Conservation (phyloP, 2,797 vertebrate species). For the Acanthiza pusilla region DNA sequence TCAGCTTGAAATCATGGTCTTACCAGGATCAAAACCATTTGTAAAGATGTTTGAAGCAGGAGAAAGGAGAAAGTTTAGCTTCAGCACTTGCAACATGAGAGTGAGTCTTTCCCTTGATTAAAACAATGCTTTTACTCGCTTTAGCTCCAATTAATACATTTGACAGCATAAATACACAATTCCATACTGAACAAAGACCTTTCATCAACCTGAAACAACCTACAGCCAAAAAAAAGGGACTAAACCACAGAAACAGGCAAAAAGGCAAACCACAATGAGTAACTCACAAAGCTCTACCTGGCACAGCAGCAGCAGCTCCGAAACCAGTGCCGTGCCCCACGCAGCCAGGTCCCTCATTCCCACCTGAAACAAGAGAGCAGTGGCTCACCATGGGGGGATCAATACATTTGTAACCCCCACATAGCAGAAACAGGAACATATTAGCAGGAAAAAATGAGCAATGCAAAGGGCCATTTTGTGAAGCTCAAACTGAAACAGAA, state of each 20-base stretch:
- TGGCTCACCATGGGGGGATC: not conserved
- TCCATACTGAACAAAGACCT: not conserved
- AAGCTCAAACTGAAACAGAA: not conserved
- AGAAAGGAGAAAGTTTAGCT: not conserved
- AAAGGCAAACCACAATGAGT: fast-evolving
- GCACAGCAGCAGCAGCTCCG: not conserved
- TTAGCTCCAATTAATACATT: not conserved
- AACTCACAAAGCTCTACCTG: not conserved
- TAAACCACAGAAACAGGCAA: not conserved
- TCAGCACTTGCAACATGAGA: not conserved
- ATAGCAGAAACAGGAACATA: fast-evolving
- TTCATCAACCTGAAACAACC: not conserved
- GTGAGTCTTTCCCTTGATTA: not conserved
- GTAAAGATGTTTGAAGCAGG: not conserved
- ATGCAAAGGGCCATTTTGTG: not conserved
- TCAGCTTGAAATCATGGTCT: not conserved
- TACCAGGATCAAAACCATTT: not conserved
- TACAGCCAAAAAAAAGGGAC: fast-evolving
- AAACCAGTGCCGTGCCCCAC: not conserved
- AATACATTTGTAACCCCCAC: fast-evolving
- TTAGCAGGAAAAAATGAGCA: not conserved
- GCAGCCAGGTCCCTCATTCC: not conserved
- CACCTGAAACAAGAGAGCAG: not conserved
- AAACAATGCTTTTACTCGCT: not conserved
- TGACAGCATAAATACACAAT: not conserved